A percentile compares a stretch with the other conserved stretches of the same genome.
phyloP scores from a whole-genome alignment of 2,113 vertebrate species.

The Penelope pileata region DNA sequence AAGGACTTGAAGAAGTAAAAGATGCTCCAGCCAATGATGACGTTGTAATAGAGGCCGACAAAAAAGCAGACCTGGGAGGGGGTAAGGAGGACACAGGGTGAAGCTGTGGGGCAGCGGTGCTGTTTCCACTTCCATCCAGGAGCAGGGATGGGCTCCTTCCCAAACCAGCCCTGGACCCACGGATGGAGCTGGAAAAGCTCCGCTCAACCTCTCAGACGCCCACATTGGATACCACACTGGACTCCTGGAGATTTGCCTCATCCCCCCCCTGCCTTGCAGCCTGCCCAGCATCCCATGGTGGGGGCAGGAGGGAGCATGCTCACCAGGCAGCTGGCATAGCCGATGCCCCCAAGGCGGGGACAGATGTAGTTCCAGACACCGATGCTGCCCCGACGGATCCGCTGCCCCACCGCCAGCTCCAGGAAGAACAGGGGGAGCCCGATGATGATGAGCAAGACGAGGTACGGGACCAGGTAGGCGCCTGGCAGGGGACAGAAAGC shows the following conservation, averaged over 20 bases:
- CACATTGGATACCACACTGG: fast-evolving
- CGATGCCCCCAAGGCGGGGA: conserved; percentile 92
- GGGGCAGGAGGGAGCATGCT: conserved; percentile 25
- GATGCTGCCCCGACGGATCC: conserved; percentile 94
- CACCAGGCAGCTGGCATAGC: conserved; percentile 94
- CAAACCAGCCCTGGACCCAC: neutral
- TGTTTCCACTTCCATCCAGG: fast-evolving
- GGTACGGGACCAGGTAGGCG: conserved; percentile 94
- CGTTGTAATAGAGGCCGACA: conserved; percentile 96
- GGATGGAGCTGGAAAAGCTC: neutral
- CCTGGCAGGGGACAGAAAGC: conserved; percentile 72
- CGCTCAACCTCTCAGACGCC: neutral
- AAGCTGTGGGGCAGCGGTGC: neutral
- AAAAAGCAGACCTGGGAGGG: conserved; percentile 89
- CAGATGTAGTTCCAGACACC: conserved; percentile 98
- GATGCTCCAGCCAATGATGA: conserved; percentile 98
- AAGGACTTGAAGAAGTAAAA: conserved; percentile 99
- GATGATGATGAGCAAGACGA: conserved; percentile 93
- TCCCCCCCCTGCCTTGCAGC: neutral
- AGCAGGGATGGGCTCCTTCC: neutral
- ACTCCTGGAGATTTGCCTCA: neutral
- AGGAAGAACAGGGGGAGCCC: conserved; percentile 97
- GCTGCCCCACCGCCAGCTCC: conserved; percentile 95
- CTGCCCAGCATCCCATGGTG: neutral
- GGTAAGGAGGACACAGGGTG: neutral